Evolutionary conservation across 1,140 invertebrate genomes (phyloP), one percentile per base, ranked within the genome.

Genomic region (Drosophila tristis): DNA sequence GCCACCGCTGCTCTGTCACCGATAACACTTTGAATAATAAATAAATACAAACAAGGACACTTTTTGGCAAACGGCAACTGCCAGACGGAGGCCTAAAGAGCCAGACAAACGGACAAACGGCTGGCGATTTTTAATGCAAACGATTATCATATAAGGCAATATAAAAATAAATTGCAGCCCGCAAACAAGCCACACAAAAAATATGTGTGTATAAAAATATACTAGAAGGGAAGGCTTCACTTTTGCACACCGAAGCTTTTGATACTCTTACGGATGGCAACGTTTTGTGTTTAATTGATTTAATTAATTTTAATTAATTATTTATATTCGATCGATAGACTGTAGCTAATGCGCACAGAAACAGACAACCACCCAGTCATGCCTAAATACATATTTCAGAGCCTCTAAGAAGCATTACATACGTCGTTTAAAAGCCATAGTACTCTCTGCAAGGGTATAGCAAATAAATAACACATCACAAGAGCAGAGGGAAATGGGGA

Each of bases 21-120:
- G 84, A 89, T 89, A 89, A 89, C 84, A 82, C 75, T 89, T 89
- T 89, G 84, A 89, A 89, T 89, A 89, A 89, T 89, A 89, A 89
- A 89, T 89, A 89, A 89, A 89, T 89, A 89, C 84, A 87, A 73
- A 75, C 73, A 81, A 53, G 43, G 75, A 71, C 62, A 74, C 60
- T 61, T 74, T 85, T 75, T 80, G 81, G 64, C 74, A 80, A 80
- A 39, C 63, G 73, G 61, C 59, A 25, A 76, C 58, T 53, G 63
- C 67, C 56, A 66, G 70, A 65, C 68, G 35, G 59, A 51, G 59
- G 51, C 50, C 39, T 59, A 64, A 29, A 29, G 26, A 29, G 63
- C 53, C 56, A 75, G 70, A 65, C 67, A 42, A 59, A 45, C 59
- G 53, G 72, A 61, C 60, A 55, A 81, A 74, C 82, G 82, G 56